These are phyloP conservation scores for Operophtera brumata DNA, from an alignment of 2,888 invertebrate genomes.

Conservation along the genomic window DNA sequence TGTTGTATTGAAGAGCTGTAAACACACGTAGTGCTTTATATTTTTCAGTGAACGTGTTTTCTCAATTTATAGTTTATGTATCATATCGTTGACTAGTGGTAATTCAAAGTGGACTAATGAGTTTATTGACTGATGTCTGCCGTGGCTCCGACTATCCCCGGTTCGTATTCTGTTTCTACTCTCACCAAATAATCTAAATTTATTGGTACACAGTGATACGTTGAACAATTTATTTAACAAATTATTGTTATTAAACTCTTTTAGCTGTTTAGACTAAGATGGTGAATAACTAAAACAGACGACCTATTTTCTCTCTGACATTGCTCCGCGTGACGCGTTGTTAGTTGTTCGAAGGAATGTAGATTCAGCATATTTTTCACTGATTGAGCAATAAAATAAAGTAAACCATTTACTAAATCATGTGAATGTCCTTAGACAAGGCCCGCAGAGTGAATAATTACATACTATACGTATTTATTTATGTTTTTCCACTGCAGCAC, in stretches of 20 bases:
- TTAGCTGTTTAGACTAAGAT: neutral
- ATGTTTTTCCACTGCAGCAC: too few species aligned
- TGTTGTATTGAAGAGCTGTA: slow-evolving; percentile 69
- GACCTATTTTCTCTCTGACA: slow-evolving; percentile 74
- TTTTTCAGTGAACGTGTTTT: slow-evolving; percentile 35
- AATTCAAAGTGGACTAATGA: slow-evolving; percentile 73
- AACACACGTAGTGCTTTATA: slow-evolving; percentile 60
- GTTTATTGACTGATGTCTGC: slow-evolving; percentile 80
- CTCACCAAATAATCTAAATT: slow-evolving; percentile 1
- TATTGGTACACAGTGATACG: neutral
- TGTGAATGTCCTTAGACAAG: neutral
- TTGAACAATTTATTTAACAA: neutral
- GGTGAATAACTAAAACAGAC: slow-evolving; percentile 29
- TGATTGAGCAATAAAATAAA: slow-evolving; percentile 18
- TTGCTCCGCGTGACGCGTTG: slow-evolving; percentile 75
- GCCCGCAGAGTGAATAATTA: too few species aligned
- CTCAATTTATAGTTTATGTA: slow-evolving; percentile 13
- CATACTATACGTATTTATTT: too few species aligned
- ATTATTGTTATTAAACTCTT: neutral
- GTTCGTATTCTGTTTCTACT: slow-evolving; percentile 50
- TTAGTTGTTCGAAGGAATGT: slow-evolving; percentile 40
- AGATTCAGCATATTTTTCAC: slow-evolving; percentile 33
- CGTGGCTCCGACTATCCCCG: slow-evolving; percentile 80
- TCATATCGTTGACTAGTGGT: slow-evolving; percentile 51
- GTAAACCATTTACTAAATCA: neutral